Evolutionary conservation across 2,888 invertebrate genomes (phyloP).

Genomic region (Pemphredon lugubris): DNA sequence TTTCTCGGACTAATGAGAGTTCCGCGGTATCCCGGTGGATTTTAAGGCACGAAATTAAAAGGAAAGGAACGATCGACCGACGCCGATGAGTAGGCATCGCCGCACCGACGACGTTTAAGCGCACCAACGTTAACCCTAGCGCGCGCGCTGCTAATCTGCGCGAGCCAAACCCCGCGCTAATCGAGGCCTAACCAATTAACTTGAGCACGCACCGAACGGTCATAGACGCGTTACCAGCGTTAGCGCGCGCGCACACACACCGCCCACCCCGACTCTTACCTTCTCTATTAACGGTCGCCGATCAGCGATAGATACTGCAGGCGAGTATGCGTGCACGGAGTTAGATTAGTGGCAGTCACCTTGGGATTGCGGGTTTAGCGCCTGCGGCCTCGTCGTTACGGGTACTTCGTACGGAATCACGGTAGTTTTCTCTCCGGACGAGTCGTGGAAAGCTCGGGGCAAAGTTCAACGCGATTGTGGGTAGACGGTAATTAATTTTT

Average conservation of each 20-base stretch:
- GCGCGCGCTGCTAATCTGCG: conserved; percentile 69
- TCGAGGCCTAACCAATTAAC: conserved; percentile 77
- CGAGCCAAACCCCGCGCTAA: conserved; percentile 65
- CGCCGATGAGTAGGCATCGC: background rate
- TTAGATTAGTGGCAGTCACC: background rate
- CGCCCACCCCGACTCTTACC: conserved; percentile 10
- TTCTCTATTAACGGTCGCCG: background rate
- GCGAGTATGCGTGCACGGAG: background rate
- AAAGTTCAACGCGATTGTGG: too few relatives aligned
- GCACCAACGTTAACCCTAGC: too few relatives aligned
- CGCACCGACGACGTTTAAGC: conserved; percentile 10
- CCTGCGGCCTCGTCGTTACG: background rate
- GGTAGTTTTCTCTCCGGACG: too few relatives aligned
- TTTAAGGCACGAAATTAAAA: conserved; percentile 22
- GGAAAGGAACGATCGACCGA: conserved; percentile 5
- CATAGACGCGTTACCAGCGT: background rate
- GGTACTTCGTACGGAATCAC: conserved; percentile 32
- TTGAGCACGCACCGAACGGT: conserved; percentile 66
- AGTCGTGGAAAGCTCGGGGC: too few relatives aligned
- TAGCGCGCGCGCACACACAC: conserved; percentile 1
- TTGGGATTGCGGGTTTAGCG: conserved; percentile 1
- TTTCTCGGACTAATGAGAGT: conserved; percentile 4
- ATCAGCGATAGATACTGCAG: background rate
- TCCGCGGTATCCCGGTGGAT: conserved; percentile 1
- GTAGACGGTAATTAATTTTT: too few relatives aligned